Evolutionary conservation across 2,113 vertebrate genomes (phyloP).

Genomic region (Pomatorhinus ruficollis): DNA sequence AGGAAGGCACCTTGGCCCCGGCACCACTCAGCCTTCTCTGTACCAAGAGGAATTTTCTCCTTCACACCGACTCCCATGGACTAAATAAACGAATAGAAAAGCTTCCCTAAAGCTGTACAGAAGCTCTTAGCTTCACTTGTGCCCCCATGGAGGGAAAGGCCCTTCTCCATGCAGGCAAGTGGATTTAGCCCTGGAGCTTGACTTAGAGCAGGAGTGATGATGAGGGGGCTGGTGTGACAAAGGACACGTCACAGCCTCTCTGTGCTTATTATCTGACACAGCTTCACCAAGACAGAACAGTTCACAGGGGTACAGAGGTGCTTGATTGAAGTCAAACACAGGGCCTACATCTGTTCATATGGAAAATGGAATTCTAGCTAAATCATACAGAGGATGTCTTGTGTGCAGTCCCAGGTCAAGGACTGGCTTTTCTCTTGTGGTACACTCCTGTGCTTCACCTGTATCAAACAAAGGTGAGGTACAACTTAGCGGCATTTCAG

Average conservation of each 20-base stretch:
- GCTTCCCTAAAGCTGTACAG: background rate
- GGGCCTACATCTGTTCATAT: accelerated
- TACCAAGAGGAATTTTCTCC: background rate
- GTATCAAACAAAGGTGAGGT: background rate
- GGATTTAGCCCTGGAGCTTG: background rate
- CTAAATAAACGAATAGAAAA: background rate
- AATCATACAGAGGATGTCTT: background rate
- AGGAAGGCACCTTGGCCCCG: accelerated
- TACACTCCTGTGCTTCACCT: too few species aligned
- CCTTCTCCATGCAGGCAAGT: accelerated
- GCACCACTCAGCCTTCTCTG: accelerated
- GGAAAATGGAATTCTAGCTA: background rate
- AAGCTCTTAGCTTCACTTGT: background rate
- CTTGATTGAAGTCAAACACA: background rate
- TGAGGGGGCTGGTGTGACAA: accelerated
- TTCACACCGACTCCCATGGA: background rate
- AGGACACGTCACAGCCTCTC: accelerated
- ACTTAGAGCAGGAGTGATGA: background rate
- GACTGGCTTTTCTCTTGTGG: background rate
- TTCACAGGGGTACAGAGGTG: accelerated
- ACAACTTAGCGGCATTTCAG: background rate
- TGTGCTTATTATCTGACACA: background rate
- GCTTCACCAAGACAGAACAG: background rate
- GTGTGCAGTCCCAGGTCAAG: background rate
- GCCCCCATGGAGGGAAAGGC: accelerated